These are phyloP conservation scores for Paedocypris sp. DNA, from an alignment of 2,113 vertebrate genomes.

Conservation along the genomic window DNA sequence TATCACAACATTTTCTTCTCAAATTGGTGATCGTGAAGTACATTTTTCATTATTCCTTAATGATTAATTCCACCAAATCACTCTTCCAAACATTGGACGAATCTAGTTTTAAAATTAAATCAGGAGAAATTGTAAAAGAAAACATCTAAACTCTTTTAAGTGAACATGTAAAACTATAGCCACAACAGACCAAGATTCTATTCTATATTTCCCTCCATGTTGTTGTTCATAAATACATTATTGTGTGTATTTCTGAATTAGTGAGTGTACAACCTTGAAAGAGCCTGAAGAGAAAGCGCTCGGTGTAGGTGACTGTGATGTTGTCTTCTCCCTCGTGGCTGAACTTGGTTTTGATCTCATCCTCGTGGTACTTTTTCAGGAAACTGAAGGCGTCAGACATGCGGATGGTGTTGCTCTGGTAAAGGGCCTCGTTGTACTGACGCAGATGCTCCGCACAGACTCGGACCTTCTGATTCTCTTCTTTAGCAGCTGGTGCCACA, in stretches of 20 bases:
- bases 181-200: no score
- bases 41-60: no score
- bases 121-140: no score
- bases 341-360: conserved; percentile 71
- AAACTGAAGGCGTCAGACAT: conserved; percentile 79
- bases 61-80: no score
- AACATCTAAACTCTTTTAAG: no score
- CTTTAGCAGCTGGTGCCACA: conserved; percentile 73
- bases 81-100: no score
- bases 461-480: conserved; percentile 69
- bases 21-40: no score
- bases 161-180: no score
- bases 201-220: no score
- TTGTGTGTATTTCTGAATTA: not conserved
- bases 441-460: conserved; percentile 83
- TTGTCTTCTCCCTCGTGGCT: conserved; percentile 47
- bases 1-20: no score
- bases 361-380: conserved; percentile 69
- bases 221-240: not conserved
- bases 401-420: conserved; percentile 82
- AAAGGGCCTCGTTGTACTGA: conserved; percentile 82
- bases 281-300: conserved; percentile 72
- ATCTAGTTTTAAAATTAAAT: no score
- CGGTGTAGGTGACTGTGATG: conserved; percentile 68
- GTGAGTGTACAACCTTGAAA: conserved; percentile 68